A percentile compares a stretch with the other conserved stretches of the same genome.
Conservation (phyloP, 2,113 vertebrate genomes). For the Ceyx melanurus region DNA sequence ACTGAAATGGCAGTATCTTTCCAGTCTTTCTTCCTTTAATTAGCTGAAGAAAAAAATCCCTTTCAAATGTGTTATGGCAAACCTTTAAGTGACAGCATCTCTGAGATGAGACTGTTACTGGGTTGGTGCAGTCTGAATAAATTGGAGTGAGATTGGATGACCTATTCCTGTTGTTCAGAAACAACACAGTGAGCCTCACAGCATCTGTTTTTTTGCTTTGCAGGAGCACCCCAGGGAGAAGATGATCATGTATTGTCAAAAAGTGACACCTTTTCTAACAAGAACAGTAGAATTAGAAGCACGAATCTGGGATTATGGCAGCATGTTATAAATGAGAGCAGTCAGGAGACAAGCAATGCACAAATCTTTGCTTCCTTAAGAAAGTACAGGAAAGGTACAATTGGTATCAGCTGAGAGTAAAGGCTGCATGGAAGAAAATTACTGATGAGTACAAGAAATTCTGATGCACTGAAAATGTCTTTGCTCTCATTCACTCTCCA, state of each 20-base stretch:
- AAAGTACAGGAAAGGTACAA: not conserved
- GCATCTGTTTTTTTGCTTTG: not conserved
- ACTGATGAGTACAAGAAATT: not conserved
- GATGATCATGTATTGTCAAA: not conserved
- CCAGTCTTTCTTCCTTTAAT: not conserved
- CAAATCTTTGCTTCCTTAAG: not conserved
- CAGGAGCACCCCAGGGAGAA: not conserved
- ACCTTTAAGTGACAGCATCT: not conserved
- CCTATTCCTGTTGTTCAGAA: not conserved
- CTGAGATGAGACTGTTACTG: not conserved
- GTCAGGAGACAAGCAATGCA: not conserved
- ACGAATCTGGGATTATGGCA: not conserved
- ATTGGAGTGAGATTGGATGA: not conserved
- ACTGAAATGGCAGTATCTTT: not conserved
- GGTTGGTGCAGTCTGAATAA: not conserved
- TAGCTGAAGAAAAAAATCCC: not conserved
- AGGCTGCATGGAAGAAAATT: not conserved
- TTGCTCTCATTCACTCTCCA: not conserved
- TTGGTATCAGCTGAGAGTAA: not conserved
- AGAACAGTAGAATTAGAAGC: not conserved
- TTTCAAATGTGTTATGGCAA: not conserved
- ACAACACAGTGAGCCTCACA: not conserved
- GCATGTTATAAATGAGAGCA: not conserved
- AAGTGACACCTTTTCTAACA: not conserved
- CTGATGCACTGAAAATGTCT: not conserved